Base-by-base conservation (phyloP, 2,113 vertebrate species). In the Tympanuchus pallidicinctus region DNA sequence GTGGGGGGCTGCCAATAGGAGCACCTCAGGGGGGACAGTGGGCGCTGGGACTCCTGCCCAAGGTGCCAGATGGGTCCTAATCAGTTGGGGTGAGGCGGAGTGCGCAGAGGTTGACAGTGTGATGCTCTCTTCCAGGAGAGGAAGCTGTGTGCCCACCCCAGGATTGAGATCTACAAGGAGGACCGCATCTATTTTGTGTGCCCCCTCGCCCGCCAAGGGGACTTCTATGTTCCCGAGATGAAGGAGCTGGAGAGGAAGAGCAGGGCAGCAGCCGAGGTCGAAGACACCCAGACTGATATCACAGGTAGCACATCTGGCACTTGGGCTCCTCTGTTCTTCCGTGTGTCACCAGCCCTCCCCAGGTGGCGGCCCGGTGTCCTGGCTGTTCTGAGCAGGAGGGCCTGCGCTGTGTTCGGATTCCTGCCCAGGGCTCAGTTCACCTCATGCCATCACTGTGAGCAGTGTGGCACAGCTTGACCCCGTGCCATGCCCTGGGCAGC, bases 191-290 rank as follows among this genome's bases (percentile, higher is more conserved):
- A 99, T 89, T 99, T 99, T 15, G 97, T 99, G 97, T 99, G 98
- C 43, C 99, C 99, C 1, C 97, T 99, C 28, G 98, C 99, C 27
- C 98, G 98, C 42, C 99, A 99, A 96, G 98, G 97, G 11, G 98
- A 99, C 94, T 99, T 99, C 97, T 99, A 98, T 5, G 99, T 99
- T 74, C 99, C 99, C 27, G 99, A 99, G 97, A 98, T 99, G 97
- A 98, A 98, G 93, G 98, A 99, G 59, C 96, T 98, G 56, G 98
- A 98, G 82, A 89, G 97, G 90, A 98, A 97, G 93, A 96, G 95
- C 67, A 98, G 98, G n/a, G 92, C 94, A 72, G 98, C 93, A 13
- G 97, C 92, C 32, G 98, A 98, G 84, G 97, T 98, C 0, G 97
- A 97, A 6, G 98, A 99, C 5, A 87, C 97, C 95, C 98, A 97